These are phyloP conservation scores for Mustelus asterias DNA, from an alignment of 2,113 vertebrate genomes.

Conservation along the genomic window DNA sequence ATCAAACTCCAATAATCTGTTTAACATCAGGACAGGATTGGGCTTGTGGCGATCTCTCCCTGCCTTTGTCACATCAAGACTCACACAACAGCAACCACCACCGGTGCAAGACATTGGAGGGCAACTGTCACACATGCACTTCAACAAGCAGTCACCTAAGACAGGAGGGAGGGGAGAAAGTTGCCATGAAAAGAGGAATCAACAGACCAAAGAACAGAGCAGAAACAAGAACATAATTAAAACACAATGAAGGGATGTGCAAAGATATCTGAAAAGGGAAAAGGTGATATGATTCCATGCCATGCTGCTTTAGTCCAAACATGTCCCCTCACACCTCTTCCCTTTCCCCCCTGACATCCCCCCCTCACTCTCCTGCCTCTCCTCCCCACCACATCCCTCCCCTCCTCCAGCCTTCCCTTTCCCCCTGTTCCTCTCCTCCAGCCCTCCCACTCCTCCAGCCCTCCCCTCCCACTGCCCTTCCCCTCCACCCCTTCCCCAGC, in stretches of 20 bases:
- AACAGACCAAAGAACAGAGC: neutral
- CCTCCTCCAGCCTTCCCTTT: too few species aligned
- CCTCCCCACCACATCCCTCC: too few species aligned
- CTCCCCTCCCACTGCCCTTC: too few species aligned
- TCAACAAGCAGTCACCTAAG: neutral
- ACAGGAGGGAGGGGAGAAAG: neutral
- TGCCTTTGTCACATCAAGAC: neutral
- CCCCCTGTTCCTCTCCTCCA: too few species aligned
- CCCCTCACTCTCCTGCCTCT: too few species aligned
- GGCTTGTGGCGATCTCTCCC: neutral
- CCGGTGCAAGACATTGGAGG: neutral
- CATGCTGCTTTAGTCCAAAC: too few species aligned
- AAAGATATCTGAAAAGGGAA: too few species aligned
- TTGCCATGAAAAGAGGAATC: neutral
- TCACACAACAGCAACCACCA: neutral
- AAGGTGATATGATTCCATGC: too few species aligned
- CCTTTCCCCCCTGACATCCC: too few species aligned
- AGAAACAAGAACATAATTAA: neutral
- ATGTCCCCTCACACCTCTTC: too few species aligned
- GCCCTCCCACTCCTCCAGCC: too few species aligned
- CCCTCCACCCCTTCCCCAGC: too few species aligned
- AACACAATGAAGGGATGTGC: neutral
- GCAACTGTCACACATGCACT: neutral
- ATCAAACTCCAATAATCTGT: neutral
- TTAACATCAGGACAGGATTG: neutral